phyloP scores from a whole-genome alignment of 2,888 invertebrate genomes.

The Ptilodon capucinus region DNA sequence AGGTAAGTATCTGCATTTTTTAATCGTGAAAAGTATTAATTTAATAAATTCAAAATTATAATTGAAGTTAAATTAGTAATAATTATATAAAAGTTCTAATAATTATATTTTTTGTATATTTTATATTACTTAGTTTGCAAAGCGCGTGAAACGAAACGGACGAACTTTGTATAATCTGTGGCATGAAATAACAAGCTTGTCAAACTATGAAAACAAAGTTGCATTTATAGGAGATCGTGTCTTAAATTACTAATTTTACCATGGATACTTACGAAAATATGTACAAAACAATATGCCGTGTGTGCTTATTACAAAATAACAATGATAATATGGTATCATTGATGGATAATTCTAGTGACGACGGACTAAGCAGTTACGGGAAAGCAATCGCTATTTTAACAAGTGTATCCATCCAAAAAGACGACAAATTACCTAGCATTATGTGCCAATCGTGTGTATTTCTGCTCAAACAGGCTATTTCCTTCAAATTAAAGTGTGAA shows the following conservation, averaged over 20 bases:
- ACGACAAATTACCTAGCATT: conserved; percentile 52
- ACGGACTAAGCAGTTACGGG: conserved; percentile 57
- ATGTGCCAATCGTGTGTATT: conserved; percentile 62
- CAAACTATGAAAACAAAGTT: conserved; percentile 5
- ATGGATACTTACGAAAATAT: conserved; percentile 52
- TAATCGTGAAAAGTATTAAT: no score
- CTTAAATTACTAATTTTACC: background rate
- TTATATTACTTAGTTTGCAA: no score
- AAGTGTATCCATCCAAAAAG: conserved; percentile 45
- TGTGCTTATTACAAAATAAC: conserved; percentile 54
- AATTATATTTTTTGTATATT: no score
- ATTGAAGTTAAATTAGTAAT: no score
- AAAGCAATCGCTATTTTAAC: conserved; percentile 52
- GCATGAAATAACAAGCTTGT: no score
- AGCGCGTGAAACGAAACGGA: background rate
- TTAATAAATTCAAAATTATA: no score
- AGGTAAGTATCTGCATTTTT: no score
- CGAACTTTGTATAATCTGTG: background rate
- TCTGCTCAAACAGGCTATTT: conserved; percentile 58
- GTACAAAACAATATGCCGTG: conserved; percentile 58
- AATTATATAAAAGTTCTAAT: no score
- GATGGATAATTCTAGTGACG: conserved; percentile 43
- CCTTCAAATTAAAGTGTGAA: conserved; percentile 64
- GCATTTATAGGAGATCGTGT: no score
- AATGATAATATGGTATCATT: conserved; percentile 54